These are phyloP conservation scores for Tubulanus polymorphus DNA, from an alignment of 2,888 invertebrate genomes.

Conservation along the genomic window DNA sequence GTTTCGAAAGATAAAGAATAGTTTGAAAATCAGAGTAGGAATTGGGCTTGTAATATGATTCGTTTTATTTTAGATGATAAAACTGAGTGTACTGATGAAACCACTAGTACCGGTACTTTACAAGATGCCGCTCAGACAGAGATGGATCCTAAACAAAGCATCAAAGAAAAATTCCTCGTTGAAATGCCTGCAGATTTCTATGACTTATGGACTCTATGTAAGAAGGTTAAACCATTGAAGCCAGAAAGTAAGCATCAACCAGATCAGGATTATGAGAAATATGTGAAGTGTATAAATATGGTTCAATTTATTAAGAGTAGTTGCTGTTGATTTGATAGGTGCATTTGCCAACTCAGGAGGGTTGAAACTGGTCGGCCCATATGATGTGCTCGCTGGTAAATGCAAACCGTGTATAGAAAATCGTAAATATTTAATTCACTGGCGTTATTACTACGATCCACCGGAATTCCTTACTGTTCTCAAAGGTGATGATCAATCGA, in stretches of 20 bases:
- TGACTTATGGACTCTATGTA: constrained; percentile 75
- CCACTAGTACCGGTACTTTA: constrained; percentile 5
- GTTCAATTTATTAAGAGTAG: no score
- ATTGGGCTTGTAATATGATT: neutral
- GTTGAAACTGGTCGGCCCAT: constrained; percentile 79
- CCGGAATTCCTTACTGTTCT: constrained; percentile 78
- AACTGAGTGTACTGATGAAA: neutral
- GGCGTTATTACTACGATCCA: constrained; percentile 89
- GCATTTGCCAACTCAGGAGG: no score
- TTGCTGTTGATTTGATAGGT: no score
- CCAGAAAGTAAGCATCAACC: constrained; percentile 54
- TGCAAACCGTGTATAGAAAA: constrained; percentile 34
- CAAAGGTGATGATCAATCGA: constrained; percentile 61
- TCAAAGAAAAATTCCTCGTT: constrained; percentile 72
- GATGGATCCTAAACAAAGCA: constrained; percentile 54
- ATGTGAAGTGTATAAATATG: no score
- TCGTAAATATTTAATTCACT: constrained; percentile 68
- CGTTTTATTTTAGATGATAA: neutral
- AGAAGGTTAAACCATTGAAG: constrained; percentile 58
- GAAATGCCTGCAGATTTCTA: constrained; percentile 90
- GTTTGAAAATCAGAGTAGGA: neutral
- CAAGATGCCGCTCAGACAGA: constrained; percentile 11
- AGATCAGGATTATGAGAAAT: no score
- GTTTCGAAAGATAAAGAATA: neutral
- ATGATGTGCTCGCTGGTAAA: constrained; percentile 66